These are phyloP conservation scores for Hermodice carunculata DNA, from an alignment of 2,888 invertebrate species.

Conservation along the genomic window DNA sequence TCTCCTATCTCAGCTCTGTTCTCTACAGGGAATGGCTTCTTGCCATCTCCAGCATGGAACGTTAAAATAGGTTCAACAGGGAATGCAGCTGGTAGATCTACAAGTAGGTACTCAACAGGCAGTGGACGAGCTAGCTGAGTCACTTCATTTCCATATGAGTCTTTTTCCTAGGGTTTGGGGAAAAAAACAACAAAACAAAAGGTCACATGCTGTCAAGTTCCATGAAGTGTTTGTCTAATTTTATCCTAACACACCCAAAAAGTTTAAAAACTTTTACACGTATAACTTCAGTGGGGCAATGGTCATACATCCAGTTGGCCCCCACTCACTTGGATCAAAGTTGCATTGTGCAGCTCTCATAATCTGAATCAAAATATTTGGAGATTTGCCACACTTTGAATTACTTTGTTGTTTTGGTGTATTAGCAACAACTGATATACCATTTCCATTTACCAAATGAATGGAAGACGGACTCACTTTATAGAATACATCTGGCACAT, in stretches of 20 bases:
- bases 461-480: slow-evolving; percentile 78
- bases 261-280: too few species aligned
- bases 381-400: too few species aligned
- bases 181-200: too few species aligned
- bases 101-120: slow-evolving; percentile 93
- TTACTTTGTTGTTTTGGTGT: too few species aligned
- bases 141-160: slow-evolving; percentile 97
- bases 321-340: too few species aligned
- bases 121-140: slow-evolving; percentile 91
- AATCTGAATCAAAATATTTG: too few species aligned
- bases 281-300: too few species aligned
- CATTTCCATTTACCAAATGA: background rate
- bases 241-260: too few species aligned
- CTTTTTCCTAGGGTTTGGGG: slow-evolving; percentile 97
- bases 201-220: too few species aligned
- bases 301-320: too few species aligned
- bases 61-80: slow-evolving; percentile 84
- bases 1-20: slow-evolving; percentile 75
- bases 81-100: slow-evolving; percentile 96
- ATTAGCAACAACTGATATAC: background rate
- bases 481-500: slow-evolving; percentile 99
- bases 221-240: too few species aligned
- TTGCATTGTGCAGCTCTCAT: too few species aligned
- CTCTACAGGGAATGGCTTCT: slow-evolving; percentile 83
- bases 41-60: slow-evolving; percentile 74